These are phyloP conservation scores for Epinotia nisella DNA, from an alignment of 2,888 invertebrate species.

Conservation along the genomic window DNA sequence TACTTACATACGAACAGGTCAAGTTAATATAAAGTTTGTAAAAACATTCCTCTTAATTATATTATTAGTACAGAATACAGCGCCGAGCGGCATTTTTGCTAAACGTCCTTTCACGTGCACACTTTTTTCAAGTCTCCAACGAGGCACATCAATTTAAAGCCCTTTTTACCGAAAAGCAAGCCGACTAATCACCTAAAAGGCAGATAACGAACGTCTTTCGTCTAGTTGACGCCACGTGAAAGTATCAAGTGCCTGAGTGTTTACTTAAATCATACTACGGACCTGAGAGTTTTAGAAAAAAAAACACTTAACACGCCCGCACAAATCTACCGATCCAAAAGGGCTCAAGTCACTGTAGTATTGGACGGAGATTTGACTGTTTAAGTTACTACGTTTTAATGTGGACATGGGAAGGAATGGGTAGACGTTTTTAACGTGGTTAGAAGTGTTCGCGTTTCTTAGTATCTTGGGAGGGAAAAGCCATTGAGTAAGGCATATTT, in stretches of 20 bases:
- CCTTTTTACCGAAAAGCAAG: conserved; percentile 14
- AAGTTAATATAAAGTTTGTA: too few relatives aligned
- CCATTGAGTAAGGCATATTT: too few relatives aligned
- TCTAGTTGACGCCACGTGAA: conserved; percentile 38
- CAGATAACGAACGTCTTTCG: conserved; percentile 36
- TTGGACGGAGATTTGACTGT: neutral
- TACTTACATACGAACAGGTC: too few relatives aligned
- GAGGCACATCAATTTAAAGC: neutral
- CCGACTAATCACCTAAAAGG: conserved; percentile 29
- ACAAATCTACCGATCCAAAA: neutral
- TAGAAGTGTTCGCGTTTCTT: neutral
- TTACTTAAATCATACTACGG: conserved; percentile 39
- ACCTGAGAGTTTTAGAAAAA: conserved; percentile 26
- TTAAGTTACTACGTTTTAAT: neutral
- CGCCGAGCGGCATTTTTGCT: neutral
- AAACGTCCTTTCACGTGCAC: neutral
- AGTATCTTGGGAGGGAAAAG: neutral
- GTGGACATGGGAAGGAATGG: conserved; percentile 13
- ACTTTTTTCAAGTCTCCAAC: neutral
- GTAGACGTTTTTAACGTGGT: neutral
- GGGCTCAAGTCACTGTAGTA: neutral
- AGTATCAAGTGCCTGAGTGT: conserved; percentile 35
- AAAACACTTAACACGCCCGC: conserved; percentile 32
- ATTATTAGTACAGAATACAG: neutral
- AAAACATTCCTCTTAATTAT: too few relatives aligned